A percentile compares a stretch with the other conserved stretches of the same genome.
Evolutionary conservation across 2,113 vertebrate genomes (phyloP).

Genomic region (Paramisgurnus dabryanus): DNA sequence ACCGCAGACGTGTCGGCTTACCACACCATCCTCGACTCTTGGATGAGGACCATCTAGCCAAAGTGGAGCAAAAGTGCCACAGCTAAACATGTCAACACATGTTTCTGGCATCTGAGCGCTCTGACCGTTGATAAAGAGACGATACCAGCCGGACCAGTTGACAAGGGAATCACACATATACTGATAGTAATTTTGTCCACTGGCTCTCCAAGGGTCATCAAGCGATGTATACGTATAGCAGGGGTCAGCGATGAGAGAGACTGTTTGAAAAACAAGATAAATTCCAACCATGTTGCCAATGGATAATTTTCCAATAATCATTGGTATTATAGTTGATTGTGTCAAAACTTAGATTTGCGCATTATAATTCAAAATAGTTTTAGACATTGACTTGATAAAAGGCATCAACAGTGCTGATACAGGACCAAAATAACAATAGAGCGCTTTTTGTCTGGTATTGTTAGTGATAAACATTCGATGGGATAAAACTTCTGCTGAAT

Average conservation of each 20-base stretch:
- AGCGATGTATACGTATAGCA: conserved; percentile 15
- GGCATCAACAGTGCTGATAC: no score
- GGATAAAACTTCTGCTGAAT: no score
- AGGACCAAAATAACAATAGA: no score
- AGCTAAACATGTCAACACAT: background rate
- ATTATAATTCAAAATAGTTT: no score
- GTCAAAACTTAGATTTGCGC: background rate
- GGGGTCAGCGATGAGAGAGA: background rate
- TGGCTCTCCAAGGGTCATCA: conserved; percentile 32
- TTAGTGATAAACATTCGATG: no score
- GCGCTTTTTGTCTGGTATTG: background rate
- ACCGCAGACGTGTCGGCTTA: conserved; percentile 21
- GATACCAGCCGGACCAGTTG: conserved; percentile 38
- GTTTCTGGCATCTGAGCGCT: conserved; percentile 28
- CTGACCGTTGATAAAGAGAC: conserved; percentile 7
- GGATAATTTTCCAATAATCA: no score
- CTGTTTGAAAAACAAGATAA: background rate
- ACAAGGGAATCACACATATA: conserved; percentile 17
- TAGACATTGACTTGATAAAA: no score
- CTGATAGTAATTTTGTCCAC: no score
- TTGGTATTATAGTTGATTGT: background rate
- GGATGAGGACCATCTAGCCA: conserved; percentile 41
- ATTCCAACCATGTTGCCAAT: background rate
- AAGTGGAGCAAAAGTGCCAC: conserved; percentile 14
- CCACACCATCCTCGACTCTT: background rate